phyloP scores from a whole-genome alignment of 1,140 invertebrate species.

The Periplaneta americana region DNA sequence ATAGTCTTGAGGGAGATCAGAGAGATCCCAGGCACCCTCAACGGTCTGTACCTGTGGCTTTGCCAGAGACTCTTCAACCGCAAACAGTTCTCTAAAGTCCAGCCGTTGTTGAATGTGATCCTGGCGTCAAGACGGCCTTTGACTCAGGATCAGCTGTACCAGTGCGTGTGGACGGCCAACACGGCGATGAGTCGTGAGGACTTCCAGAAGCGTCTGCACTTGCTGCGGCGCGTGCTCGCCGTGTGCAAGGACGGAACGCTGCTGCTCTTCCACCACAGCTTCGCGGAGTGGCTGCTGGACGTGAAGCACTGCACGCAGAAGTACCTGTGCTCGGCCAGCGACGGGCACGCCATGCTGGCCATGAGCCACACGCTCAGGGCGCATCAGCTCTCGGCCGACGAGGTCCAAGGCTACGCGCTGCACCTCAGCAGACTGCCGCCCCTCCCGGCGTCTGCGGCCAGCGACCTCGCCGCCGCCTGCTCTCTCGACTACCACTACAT shows the following conservation, averaged over 20 bases:
- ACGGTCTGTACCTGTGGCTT: constrained; percentile 92
- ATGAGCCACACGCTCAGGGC: constrained; percentile 70
- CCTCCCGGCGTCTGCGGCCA: neutral
- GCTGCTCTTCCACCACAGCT: constrained; percentile 84
- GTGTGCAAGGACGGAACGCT: constrained; percentile 57
- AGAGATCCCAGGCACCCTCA: constrained; percentile 91
- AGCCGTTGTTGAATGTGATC: constrained; percentile 79
- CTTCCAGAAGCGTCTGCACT: constrained; percentile 73
- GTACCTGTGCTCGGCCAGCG: constrained; percentile 79
- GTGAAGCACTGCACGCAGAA: constrained; percentile 95
- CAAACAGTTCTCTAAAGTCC: constrained; percentile 81
- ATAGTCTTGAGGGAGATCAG: constrained; percentile 79
- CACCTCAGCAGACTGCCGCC: constrained; percentile 39
- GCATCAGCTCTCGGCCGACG: constrained; percentile 41
- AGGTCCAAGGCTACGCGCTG: constrained; percentile 48
- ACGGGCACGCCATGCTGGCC: constrained; percentile 85
- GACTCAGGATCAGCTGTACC: constrained; percentile 71
- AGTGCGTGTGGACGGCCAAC: constrained; percentile 77
- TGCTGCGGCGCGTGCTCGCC: constrained; percentile 67
- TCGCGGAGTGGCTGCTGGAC: constrained; percentile 90
- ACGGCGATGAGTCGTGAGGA: constrained; percentile 71
- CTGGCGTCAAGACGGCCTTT: constrained; percentile 81
- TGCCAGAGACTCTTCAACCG: constrained; percentile 88
- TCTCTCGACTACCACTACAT: constrained; percentile 43
- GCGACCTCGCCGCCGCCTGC: constrained; percentile 17